Evolutionary conservation across 2,888 invertebrate species (phyloP), one percentile per base, ranked within the genome.

Genomic region (Melieria crassipennis): DNA sequence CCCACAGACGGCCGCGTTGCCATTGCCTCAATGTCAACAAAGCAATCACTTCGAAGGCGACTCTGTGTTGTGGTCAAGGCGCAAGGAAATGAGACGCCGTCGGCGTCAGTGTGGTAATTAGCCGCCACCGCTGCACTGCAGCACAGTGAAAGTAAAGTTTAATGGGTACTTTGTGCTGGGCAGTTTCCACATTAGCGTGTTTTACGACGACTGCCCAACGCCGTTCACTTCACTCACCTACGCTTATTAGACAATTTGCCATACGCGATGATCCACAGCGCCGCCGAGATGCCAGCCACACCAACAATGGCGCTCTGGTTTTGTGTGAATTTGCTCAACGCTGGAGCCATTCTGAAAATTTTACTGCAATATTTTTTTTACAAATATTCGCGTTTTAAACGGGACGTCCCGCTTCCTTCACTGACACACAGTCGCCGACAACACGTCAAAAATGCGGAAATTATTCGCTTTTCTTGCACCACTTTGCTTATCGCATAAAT

Each of bases 311-410:
- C 82, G 79, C 81, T 84, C 76, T 80, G 91, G 86, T 90, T 90
- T 78, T 91, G 90, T 76, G 91, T 89, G 81, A 92, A 88, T 90
- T 93, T 94, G 87, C 94, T 94, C 76, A 93, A 89, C 84, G 89
- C 90, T 78, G 93, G 93, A 79, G 94, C 93, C 94, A 94, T 93
- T 75, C 60, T 75, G 7, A 2, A 62, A 45, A 9, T 63, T n/a
- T 62, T 62, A 5, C 42, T 9, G 7, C 30, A 47, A 50, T 52
- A 43, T 4, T 16, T 45, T 16, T 61, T 61, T 61, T 10, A 10
- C 2, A 45, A 45, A n/a, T 4, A 47, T n/a, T 30, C 47, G 9
- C 9, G 5, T n/a, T 46, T 30, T 3, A 42, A 16, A 50, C 3
- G 11, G 7, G 10, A 42, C 46, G 7, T 16, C 50, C 42, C 50